Percentiles rank a stretch among this genome's conserved stretches.
These are phyloP conservation scores for Amblyraja radiata DNA, from an alignment of 2,797 vertebrate species.

Conservation along the genomic window DNA sequence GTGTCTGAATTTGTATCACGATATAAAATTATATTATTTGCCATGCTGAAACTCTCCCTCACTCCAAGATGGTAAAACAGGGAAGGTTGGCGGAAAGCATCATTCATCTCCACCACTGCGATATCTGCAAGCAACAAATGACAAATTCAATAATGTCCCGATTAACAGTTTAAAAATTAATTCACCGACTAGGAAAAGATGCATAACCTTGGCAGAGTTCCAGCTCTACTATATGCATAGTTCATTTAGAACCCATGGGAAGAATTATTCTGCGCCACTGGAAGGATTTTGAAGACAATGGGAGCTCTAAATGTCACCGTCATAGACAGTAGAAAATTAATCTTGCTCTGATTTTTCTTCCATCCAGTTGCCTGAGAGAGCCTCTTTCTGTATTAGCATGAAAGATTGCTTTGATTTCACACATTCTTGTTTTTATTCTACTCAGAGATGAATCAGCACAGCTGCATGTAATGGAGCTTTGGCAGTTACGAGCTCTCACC, in stretches of 20 bases:
- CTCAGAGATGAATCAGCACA: background rate
- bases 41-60: constrained; percentile 97
- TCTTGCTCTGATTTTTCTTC: background rate
- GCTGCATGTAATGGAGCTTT: background rate
- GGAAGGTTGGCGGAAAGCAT: constrained; percentile 91
- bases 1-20: constrained; percentile 87
- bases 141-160: background rate
- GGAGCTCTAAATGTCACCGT: background rate
- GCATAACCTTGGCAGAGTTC: background rate
- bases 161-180: background rate
- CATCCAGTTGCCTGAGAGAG: background rate
- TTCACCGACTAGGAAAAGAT: background rate
- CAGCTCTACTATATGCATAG: background rate
- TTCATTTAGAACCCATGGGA: background rate
- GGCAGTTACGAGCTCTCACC: background rate
- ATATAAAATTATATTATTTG: constrained; percentile 97
- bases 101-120: constrained; percentile 93
- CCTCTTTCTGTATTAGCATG: background rate
- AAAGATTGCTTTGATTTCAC: background rate
- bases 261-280: background rate
- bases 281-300: background rate
- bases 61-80: constrained; percentile 96
- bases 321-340: background rate
- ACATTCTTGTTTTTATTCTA: background rate
- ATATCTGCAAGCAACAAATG: constrained; percentile 66